Evolutionary conservation across 2,888 invertebrate species (phyloP).

Genomic region (Drosophila anomalata): DNA sequence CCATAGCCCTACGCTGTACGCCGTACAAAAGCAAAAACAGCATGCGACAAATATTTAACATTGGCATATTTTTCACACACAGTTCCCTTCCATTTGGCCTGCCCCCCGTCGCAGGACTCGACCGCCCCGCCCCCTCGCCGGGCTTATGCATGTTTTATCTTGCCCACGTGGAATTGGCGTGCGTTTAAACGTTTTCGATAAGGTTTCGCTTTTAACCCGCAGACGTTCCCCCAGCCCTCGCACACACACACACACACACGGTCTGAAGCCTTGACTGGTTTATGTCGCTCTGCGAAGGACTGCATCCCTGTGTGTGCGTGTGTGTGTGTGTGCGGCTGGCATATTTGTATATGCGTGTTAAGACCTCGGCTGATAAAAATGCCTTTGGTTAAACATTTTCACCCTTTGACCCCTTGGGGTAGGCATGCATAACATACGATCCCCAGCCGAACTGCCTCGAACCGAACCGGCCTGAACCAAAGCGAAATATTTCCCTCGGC

Average conservation of each 20-base stretch:
- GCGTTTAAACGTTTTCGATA: slow-evolving; percentile 80
- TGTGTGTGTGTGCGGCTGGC: slow-evolving; percentile 49
- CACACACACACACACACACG: background rate
- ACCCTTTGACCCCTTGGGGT: slow-evolving; percentile 48
- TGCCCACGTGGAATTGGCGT: slow-evolving; percentile 80
- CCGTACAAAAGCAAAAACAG: slow-evolving; percentile 52
- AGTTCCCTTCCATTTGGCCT: slow-evolving; percentile 28
- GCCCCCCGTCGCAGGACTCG: slow-evolving; percentile 41
- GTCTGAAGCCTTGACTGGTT: slow-evolving; percentile 30
- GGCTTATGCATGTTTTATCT: slow-evolving; percentile 80
- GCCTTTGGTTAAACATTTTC: slow-evolving; percentile 63
- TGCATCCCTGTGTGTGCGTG: slow-evolving; percentile 23
- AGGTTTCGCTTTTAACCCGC: slow-evolving; percentile 80
- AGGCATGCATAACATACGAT: slow-evolving; percentile 36
- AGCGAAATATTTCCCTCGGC: slow-evolving; percentile 31
- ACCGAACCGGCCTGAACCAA: background rate
- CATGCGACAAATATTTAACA: slow-evolving; percentile 77
- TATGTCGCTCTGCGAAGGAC: slow-evolving; percentile 28
- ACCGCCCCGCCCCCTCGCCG: slow-evolving; percentile 35
- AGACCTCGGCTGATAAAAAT: slow-evolving; percentile 79
- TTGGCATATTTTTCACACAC: slow-evolving; percentile 78
- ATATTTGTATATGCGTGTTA: slow-evolving; percentile 77
- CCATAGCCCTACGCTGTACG: slow-evolving; percentile 11
- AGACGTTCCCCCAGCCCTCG: slow-evolving; percentile 49
- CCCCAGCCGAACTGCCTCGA: background rate